Conservation (phyloP, 2,888 invertebrate genomes). For the Dicycla oo region DNA sequence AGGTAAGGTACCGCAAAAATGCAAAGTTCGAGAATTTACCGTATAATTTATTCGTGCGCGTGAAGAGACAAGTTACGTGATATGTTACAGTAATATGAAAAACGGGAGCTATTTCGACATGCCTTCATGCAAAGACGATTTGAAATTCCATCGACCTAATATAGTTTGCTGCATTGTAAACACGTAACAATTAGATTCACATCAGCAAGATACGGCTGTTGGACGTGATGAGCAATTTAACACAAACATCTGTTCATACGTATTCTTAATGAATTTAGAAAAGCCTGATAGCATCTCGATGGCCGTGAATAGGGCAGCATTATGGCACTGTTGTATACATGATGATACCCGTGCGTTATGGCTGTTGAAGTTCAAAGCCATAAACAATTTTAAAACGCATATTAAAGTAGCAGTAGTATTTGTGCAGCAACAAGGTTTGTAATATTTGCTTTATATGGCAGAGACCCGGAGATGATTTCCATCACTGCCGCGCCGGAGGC, state of each 20-base stretch:
- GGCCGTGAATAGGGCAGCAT: slow-evolving; percentile 64
- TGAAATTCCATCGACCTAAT: slow-evolving; percentile 77
- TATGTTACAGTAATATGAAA: slow-evolving; percentile 74
- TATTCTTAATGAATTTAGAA: slow-evolving; percentile 71
- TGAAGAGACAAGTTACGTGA: slow-evolving; percentile 75
- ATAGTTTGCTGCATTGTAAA: slow-evolving; percentile 76
- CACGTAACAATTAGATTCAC: slow-evolving; percentile 79
- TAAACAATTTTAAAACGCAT: slow-evolving; percentile 27
- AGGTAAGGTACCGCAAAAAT: slow-evolving; percentile 63
- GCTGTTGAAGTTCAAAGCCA: slow-evolving; percentile 4
- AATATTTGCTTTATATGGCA: slow-evolving; percentile 71
- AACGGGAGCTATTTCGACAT: slow-evolving; percentile 73
- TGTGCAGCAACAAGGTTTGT: slow-evolving; percentile 4
- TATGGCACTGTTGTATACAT: slow-evolving; percentile 51
- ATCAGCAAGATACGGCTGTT: slow-evolving; percentile 65
- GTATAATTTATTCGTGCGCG: slow-evolving; percentile 75
- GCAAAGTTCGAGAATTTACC: slow-evolving; percentile 67
- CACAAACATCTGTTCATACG: slow-evolving; percentile 69
- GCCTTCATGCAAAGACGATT: slow-evolving; percentile 73
- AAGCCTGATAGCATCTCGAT: slow-evolving; percentile 67
- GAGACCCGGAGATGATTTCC: slow-evolving; percentile 98
- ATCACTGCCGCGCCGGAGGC: slow-evolving; percentile 98
- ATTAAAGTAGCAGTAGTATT: neutral
- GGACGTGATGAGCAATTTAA: slow-evolving; percentile 76
- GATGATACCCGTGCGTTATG: slow-evolving; percentile 23